Base-by-base conservation (phyloP, 2,888 invertebrate genomes). In the Trissoscelio sp. region DNA sequence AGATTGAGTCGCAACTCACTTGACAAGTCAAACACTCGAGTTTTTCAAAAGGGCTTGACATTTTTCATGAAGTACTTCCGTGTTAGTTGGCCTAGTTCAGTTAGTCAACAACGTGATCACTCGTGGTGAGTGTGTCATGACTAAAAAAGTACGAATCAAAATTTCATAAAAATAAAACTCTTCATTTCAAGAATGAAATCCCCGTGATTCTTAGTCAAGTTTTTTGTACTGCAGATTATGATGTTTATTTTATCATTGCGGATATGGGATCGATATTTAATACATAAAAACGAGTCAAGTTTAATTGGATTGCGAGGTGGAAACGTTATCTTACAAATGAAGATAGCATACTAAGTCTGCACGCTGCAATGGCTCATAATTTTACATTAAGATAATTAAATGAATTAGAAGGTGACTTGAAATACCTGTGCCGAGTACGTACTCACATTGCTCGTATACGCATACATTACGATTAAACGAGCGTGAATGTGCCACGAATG, bases 331-430 rank as follows among this genome's bases (percentile, higher is more conserved):
- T 78, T 67, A 80, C 64, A 83, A 85, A 86, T 83, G 72, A 84
- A 84, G 85, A 85, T 85, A 84, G 82, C 81, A 53, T 46, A 66
- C 80, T 83, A 74, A 84, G 83, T 83, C 75, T 77, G 74, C 58
- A 60, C 60, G 74, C 72, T 77, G 75, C 79, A 74, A 14, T 80
- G 83, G 83, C 78, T 84, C 87, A 86, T 88, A 88, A 88, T 84
- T 89, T 85, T 83, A 79, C 83, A 86, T 89, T 89, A 88, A 85
- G 87, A 83, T 88, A 88, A 88, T 89, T 87, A 87, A 87, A 87
- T 86, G 86, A 88, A 88, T 88, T 88, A 88, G 84, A 84, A 84
- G 85, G 81, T 74, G 77, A 79, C 73, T 62, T 73, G 75, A 66
- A 79, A 81, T 78, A 79, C 64, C 72, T 53, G 60, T 18, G 57